Evolutionary conservation across 2,888 invertebrate genomes (phyloP).

Genomic region (Drosophila robusta): DNA sequence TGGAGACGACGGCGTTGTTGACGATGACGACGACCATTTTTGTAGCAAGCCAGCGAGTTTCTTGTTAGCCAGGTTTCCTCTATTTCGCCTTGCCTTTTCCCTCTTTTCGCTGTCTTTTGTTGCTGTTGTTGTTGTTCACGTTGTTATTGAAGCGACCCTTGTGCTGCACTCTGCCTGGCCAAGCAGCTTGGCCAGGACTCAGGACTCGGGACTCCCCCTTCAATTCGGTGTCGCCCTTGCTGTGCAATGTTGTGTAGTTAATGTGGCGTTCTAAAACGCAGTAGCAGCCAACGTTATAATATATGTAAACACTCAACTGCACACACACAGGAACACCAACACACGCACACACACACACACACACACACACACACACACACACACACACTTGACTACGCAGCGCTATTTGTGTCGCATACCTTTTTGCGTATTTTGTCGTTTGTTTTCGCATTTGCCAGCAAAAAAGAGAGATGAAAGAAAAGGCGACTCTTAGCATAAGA

Average conservation of each 20-base stretch:
- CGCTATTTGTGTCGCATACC: conserved; percentile 72
- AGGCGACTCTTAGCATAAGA: conserved; percentile 15
- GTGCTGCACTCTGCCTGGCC: neutral
- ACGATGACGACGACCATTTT: conserved; percentile 70
- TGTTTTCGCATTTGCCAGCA: conserved; percentile 69
- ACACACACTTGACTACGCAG: conserved; percentile 43
- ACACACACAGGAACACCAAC: conserved; percentile 31
- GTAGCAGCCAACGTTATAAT: conserved; percentile 61
- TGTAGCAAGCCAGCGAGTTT: conserved; percentile 43
- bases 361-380: conserved; percentile 10
- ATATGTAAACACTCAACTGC: conserved; percentile 76
- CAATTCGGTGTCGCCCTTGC: conserved; percentile 37
- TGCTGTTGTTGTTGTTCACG: neutral
- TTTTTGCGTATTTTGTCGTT: conserved; percentile 77
- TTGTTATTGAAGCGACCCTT: conserved; percentile 11
- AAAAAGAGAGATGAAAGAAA: conserved; percentile 7
- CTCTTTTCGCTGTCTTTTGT: neutral
- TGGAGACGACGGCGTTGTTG: conserved; percentile 43
- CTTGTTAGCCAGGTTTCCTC: conserved; percentile 29
- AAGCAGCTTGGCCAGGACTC: conserved; percentile 4
- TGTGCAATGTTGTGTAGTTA: conserved; percentile 77
- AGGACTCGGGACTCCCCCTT: neutral
- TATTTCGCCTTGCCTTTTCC: conserved; percentile 11
- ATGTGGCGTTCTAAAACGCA: conserved; percentile 79
- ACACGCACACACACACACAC: conserved; percentile 10